These are phyloP conservation scores for Petromus typicus DNA, from an alignment of 2,113 vertebrate species.

Conservation along the genomic window DNA sequence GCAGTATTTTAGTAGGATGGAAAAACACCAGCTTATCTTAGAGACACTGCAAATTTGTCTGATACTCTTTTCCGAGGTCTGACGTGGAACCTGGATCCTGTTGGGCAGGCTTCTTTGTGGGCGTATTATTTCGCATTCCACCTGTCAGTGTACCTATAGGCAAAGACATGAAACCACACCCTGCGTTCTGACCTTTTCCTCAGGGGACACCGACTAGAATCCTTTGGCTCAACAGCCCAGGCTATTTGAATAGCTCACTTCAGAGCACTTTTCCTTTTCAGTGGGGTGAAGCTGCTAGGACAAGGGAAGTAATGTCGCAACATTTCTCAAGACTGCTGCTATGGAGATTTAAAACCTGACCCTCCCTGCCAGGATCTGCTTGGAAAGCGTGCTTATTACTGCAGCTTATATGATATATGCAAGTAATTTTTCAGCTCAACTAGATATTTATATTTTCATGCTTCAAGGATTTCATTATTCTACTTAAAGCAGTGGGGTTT, in stretches of 20 bases:
- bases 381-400: slow-evolving; percentile 63
- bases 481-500: slow-evolving; percentile 33
- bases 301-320: slow-evolving; percentile 81
- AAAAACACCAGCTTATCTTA: slow-evolving; percentile 70
- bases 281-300: slow-evolving; percentile 64
- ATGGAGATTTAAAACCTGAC: slow-evolving; percentile 87
- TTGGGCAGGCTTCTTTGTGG: slow-evolving; percentile 85
- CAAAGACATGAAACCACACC: slow-evolving; percentile 87
- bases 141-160: slow-evolving; percentile 81
- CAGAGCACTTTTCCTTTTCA: slow-evolving; percentile 79
- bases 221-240: slow-evolving; percentile 70
- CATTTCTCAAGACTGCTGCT: slow-evolving; percentile 85
- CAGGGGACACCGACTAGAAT: slow-evolving; percentile 79
- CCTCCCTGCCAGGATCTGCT: slow-evolving; percentile 79
- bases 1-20: slow-evolving; percentile 50
- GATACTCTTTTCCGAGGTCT: slow-evolving; percentile 70
- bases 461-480: slow-evolving; percentile 67
- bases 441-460: slow-evolving; percentile 74
- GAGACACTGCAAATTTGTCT: slow-evolving; percentile 76
- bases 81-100: slow-evolving; percentile 84
- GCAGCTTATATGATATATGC: neutral
- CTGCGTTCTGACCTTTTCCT: slow-evolving; percentile 79
- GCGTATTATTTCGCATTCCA: slow-evolving; percentile 84
- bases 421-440: slow-evolving; percentile 50
- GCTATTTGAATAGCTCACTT: slow-evolving; percentile 76